These are phyloP conservation scores for Coluber constrictor DNA, from an alignment of 2,797 vertebrate species.

Conservation along the genomic window DNA sequence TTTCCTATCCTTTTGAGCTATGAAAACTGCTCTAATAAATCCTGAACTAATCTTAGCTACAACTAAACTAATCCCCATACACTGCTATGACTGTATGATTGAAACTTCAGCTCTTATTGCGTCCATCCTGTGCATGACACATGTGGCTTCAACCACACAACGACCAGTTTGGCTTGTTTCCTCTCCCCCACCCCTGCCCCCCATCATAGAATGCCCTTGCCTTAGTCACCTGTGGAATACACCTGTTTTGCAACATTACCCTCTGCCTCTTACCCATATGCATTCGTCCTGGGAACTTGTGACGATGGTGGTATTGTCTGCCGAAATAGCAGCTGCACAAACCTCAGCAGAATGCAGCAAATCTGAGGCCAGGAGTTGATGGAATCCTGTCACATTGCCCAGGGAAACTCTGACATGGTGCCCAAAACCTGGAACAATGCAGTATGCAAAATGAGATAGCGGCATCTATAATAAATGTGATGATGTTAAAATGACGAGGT, in stretches of 20 bases:
- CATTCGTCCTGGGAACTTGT: constrained; percentile 76
- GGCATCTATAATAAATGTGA: background rate
- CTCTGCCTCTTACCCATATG: constrained; percentile 70
- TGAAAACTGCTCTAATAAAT: background rate
- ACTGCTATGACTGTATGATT: background rate
- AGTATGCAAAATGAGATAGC: background rate
- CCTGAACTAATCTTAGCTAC: background rate
- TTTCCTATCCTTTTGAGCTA: background rate
- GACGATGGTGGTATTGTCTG: constrained; percentile 64
- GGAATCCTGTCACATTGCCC: constrained; percentile 59
- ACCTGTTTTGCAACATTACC: background rate
- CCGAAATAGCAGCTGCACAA: constrained; percentile 65
- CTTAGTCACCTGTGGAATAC: background rate
- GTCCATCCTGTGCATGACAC: background rate
- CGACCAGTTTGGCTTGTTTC: background rate
- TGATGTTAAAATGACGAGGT: background rate
- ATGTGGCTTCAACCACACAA: background rate
- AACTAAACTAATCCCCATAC: background rate
- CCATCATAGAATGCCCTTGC: background rate
- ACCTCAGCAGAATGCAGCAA: constrained; percentile 72
- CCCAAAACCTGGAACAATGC: constrained; percentile 68
- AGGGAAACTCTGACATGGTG: constrained; percentile 66
- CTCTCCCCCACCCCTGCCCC: accelerated
- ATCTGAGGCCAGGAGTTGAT: constrained; percentile 61
- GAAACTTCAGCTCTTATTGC: background rate